Conservation (phyloP, 2,888 invertebrate genomes). For the Cryptus viduatorius region DNA sequence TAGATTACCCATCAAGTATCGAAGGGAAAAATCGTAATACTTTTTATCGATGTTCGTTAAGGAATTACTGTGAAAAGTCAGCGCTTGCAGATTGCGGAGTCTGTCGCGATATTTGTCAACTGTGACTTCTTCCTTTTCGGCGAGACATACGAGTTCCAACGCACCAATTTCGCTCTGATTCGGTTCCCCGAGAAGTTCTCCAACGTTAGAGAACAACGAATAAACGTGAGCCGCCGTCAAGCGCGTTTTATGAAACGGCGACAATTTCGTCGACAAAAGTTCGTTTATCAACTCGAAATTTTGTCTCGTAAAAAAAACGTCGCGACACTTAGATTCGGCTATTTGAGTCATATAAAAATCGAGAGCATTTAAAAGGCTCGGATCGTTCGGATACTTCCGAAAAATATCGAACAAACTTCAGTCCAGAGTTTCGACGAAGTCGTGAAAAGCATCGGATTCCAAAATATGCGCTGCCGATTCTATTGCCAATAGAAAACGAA, state of each 20-base stretch:
- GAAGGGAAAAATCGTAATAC: conserved; percentile 89
- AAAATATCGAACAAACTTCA: conserved; percentile 74
- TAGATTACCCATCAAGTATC: conserved; percentile 93
- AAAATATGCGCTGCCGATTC: conserved; percentile 88
- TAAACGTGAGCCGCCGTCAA: conserved; percentile 91
- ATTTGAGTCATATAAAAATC: conserved; percentile 78
- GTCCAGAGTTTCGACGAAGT: conserved; percentile 80
- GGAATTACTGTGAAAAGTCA: conserved; percentile 86
- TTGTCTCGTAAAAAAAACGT: conserved; percentile 74
- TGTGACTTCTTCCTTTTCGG: conserved; percentile 90
- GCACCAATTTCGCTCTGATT: conserved; percentile 77
- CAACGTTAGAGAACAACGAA: conserved; percentile 88
- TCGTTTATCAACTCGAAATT: conserved; percentile 75
- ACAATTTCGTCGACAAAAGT: conserved; percentile 73
- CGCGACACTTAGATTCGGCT: conserved; percentile 67
- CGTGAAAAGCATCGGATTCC: conserved; percentile 85
- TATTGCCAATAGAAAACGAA: conserved; percentile 87
- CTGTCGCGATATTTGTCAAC: conserved; percentile 94
- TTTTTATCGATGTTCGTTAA: conserved; percentile 86
- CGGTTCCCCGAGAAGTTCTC: conserved; percentile 85
- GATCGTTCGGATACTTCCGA: conserved; percentile 72
- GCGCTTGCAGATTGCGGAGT: conserved; percentile 90
- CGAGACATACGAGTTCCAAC: conserved; percentile 85
- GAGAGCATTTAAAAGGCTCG: conserved; percentile 75
- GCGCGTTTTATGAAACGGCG: conserved; percentile 86